phyloP scores from a whole-genome alignment of 1,140 invertebrate species.

The Mercenaria mercenaria region DNA sequence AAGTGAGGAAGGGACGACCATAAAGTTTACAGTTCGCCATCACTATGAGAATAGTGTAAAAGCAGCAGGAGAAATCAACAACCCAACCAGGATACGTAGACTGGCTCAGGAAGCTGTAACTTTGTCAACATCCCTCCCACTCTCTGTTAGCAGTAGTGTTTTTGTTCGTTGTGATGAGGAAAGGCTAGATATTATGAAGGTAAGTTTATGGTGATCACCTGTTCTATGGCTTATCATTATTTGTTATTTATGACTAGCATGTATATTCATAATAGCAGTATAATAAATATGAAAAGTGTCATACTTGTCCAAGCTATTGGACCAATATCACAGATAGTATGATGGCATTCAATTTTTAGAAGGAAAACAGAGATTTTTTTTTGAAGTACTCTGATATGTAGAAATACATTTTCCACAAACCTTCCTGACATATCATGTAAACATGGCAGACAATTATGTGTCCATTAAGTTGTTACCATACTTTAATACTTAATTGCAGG shows the following conservation, averaged over 20 bases:
- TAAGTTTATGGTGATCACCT: too few species aligned
- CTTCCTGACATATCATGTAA: too few species aligned
- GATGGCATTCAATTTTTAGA: too few species aligned
- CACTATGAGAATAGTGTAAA: constrained; percentile 96
- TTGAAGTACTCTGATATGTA: too few species aligned
- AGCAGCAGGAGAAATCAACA: constrained; percentile 92
- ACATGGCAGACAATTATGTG: too few species aligned
- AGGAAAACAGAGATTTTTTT: too few species aligned
- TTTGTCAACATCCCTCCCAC: constrained; percentile 96
- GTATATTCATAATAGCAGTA: too few species aligned
- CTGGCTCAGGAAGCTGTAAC: constrained; percentile 98
- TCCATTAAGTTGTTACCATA: too few species aligned
- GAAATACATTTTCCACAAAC: too few species aligned
- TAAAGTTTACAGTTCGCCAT: constrained; percentile 94
- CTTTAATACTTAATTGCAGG: constrained; percentile 88
- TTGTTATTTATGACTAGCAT: neutral
- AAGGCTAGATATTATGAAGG: constrained; percentile 98
- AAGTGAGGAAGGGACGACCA: constrained; percentile 90
- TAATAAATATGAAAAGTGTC: too few species aligned
- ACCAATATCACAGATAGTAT: too few species aligned
- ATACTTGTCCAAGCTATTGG: too few species aligned
- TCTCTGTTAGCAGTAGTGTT: constrained; percentile 97
- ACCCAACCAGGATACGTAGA: constrained; percentile 95
- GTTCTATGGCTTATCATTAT: neutral
- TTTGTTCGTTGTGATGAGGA: constrained; percentile 98